phyloP scores from a whole-genome alignment of 2,797 vertebrate genomes.

The Pseudocheirus occidentalis region DNA sequence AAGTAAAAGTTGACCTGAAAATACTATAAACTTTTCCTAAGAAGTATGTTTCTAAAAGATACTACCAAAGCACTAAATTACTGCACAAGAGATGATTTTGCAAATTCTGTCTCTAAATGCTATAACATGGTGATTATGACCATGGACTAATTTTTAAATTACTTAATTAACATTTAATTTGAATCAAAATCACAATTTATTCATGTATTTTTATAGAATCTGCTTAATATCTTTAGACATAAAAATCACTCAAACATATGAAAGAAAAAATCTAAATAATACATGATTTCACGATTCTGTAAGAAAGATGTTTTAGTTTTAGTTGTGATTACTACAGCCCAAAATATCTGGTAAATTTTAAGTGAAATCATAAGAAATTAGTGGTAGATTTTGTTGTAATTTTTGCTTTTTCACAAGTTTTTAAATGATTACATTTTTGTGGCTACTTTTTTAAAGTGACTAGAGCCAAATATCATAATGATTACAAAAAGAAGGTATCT shows the following conservation, averaged over 20 bases:
- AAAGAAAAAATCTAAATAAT: slow-evolving; percentile 31
- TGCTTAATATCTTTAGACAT: slow-evolving; percentile 33
- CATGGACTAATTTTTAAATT: slow-evolving; percentile 21
- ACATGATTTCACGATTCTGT: slow-evolving; percentile 45
- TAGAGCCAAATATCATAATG: slow-evolving; percentile 70
- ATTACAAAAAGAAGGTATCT: background rate
- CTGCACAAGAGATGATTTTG: background rate
- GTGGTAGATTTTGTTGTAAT: slow-evolving; percentile 59
- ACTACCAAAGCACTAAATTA: background rate
- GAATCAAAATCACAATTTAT: background rate
- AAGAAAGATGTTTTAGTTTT: slow-evolving; percentile 60
- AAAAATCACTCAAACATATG: slow-evolving; percentile 40
- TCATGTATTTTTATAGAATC: slow-evolving; percentile 28
- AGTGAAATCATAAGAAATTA: slow-evolving; percentile 75
- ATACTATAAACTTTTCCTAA: slow-evolving; percentile 27
- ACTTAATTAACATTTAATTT: slow-evolving; percentile 7
- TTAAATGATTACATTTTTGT: slow-evolving; percentile 69
- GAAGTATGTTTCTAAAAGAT: background rate
- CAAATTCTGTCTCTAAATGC: background rate
- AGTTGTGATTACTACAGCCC: slow-evolving; percentile 69
- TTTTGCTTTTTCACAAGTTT: slow-evolving; percentile 71
- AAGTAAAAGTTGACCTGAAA: slow-evolving; percentile 8
- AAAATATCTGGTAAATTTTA: slow-evolving; percentile 77
- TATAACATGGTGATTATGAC: background rate
- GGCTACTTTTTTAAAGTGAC: slow-evolving; percentile 57